Conservation (phyloP, 2,888 invertebrate species). For the Rotaria socialis region DNA sequence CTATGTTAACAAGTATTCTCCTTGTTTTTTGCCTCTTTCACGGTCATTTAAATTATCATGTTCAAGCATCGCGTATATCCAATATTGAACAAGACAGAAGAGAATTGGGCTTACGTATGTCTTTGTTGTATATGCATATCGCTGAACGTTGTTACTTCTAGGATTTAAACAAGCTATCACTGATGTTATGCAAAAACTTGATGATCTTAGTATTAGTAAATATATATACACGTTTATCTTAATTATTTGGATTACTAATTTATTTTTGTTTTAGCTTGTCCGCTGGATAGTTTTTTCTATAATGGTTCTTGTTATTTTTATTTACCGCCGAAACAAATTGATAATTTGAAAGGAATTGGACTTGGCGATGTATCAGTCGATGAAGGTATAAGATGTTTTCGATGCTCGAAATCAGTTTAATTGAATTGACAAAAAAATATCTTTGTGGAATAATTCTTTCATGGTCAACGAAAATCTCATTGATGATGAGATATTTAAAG, state of each 20-base stretch:
- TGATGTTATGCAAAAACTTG: background rate
- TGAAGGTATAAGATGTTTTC: background rate
- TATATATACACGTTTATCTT: background rate
- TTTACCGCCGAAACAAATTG: background rate
- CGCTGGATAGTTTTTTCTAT: slow-evolving; percentile 16
- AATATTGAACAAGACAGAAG: background rate
- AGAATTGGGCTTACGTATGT: slow-evolving; percentile 12
- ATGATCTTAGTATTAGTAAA: slow-evolving; percentile 10
- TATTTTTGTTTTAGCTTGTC: background rate
- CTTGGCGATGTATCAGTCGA: background rate
- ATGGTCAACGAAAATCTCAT: no score
- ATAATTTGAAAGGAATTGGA: background rate
- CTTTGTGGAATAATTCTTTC: no score
- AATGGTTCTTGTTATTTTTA: slow-evolving; percentile 32
- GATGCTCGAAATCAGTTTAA: no score
- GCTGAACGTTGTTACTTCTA: background rate
- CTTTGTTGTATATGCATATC: background rate
- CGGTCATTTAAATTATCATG: background rate
- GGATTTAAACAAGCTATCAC: slow-evolving; percentile 28
- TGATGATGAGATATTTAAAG: no score
- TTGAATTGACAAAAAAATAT: no score
- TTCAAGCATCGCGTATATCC: background rate
- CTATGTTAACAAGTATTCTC: slow-evolving; percentile 4
- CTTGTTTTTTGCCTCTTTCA: background rate
- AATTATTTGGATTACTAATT: background rate